Conservation (phyloP, 2,797 vertebrate species). For the Cheirogaleus major region DNA sequence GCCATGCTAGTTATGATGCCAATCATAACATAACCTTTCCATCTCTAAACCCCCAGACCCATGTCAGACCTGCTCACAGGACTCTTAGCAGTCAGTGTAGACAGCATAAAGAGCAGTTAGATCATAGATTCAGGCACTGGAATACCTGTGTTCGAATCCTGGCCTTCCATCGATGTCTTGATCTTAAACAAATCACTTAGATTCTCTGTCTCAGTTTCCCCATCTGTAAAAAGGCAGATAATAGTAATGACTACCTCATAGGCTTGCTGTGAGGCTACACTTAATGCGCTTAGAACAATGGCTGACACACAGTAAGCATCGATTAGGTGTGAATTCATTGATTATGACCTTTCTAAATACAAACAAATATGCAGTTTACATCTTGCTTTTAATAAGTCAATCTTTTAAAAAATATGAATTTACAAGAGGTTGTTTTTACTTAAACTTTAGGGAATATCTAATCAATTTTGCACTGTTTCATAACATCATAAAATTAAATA, state of each 20-base stretch:
- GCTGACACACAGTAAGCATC: neutral
- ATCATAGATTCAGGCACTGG: too few species aligned
- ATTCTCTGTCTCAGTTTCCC: neutral
- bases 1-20: neutral
- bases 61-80: neutral
- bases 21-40: too few species aligned
- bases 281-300: neutral
- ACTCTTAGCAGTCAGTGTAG: neutral
- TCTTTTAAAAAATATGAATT: neutral
- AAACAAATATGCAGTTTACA: neutral
- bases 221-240: neutral
- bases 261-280: accelerated
- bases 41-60: neutral
- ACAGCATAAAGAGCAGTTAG: neutral
- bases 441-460: neutral
- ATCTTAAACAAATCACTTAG: neutral
- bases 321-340: neutral
- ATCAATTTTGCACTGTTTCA: neutral
- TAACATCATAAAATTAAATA: neutral
- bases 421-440: neutral
- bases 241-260: neutral
- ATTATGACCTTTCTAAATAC: neutral
- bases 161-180: neutral
- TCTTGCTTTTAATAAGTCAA: neutral
- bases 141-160: neutral